phyloP scores from a whole-genome alignment of 2,797 vertebrate species.

The Clarias laeviceps region DNA sequence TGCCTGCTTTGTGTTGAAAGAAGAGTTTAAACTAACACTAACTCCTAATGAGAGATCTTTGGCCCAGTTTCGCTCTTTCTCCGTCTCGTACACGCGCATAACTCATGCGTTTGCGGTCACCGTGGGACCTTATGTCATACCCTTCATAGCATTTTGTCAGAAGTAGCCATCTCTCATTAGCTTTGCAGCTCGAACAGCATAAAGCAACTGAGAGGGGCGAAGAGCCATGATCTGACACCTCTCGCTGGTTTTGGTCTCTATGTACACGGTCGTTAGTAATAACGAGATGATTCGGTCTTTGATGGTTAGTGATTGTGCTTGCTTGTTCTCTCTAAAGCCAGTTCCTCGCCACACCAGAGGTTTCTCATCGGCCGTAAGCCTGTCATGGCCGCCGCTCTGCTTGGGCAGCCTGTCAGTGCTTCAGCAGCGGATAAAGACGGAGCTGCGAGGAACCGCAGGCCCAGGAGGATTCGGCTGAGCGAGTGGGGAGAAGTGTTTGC shows the following conservation, averaged over 20 bases:
- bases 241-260: slow-evolving; percentile 60
- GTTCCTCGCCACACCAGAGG: slow-evolving; percentile 69
- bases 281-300: slow-evolving; percentile 51
- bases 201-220: slow-evolving; percentile 35
- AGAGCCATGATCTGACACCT: slow-evolving; percentile 57
- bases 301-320: slow-evolving; percentile 60
- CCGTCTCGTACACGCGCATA: not conserved
- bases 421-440: slow-evolving; percentile 88
- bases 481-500: slow-evolving; percentile 73
- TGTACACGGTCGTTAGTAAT: slow-evolving; percentile 61
- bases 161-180: slow-evolving; percentile 72
- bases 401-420: slow-evolving; percentile 93
- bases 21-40: slow-evolving; percentile 40
- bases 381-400: slow-evolving; percentile 85
- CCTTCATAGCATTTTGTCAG: slow-evolving; percentile 63
- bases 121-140: slow-evolving; percentile 66
- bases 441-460: slow-evolving; percentile 76
- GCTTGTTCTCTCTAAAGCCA: slow-evolving; percentile 52
- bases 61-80: slow-evolving; percentile 34
- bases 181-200: slow-evolving; percentile 44
- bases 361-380: slow-evolving; percentile 76
- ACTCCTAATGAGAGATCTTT: slow-evolving; percentile 48
- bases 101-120: slow-evolving; percentile 25
- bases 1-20: slow-evolving; percentile 24
- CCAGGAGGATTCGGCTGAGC: slow-evolving; percentile 79